These are phyloP conservation scores for Chymomyza caudatula DNA, from an alignment of 2,888 invertebrate species.

Conservation along the genomic window DNA sequence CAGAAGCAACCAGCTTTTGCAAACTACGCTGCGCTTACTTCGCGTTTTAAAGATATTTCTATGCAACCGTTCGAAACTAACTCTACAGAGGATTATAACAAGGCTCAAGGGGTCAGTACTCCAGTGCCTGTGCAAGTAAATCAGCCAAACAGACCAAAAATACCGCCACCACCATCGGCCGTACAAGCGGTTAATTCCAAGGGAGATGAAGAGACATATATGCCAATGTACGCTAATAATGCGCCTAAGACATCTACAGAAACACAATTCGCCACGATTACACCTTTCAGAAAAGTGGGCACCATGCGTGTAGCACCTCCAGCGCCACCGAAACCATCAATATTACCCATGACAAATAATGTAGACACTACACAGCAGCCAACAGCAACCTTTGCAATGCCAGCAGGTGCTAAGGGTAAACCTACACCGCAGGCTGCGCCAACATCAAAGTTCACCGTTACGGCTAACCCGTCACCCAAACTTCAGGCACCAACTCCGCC, in stretches of 20 bases:
- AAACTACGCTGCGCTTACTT: conserved; percentile 54
- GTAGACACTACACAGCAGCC: conserved; percentile 10
- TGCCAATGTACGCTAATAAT: conserved; percentile 11
- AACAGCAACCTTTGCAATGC: background rate
- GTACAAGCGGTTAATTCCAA: conserved; percentile 50
- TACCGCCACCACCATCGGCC: conserved; percentile 55
- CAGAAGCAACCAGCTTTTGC: conserved; percentile 19
- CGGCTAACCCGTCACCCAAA: background rate
- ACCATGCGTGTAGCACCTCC: conserved; percentile 52
- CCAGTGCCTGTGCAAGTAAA: conserved; percentile 51
- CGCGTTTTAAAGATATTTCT: conserved; percentile 53
- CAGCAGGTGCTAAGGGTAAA: background rate
- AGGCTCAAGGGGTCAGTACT: conserved; percentile 29
- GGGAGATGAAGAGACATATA: conserved; percentile 28
- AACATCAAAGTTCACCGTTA: conserved; percentile 9
- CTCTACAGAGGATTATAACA: background rate
- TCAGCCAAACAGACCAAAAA: conserved; percentile 29
- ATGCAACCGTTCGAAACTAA: conserved; percentile 22
- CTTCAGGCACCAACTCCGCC: conserved; percentile 1
- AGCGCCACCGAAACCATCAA: conserved; percentile 43
- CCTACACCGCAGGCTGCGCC: conserved; percentile 2
- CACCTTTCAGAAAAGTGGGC: conserved; percentile 44
- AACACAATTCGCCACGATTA: conserved; percentile 48
- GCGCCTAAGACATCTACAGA: conserved; percentile 16
- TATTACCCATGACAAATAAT: conserved; percentile 24